Evolutionary conservation across 2,113 vertebrate species (phyloP), one percentile per base, ranked within the genome.

Genomic region (Phylloscopus trochiloides): DNA sequence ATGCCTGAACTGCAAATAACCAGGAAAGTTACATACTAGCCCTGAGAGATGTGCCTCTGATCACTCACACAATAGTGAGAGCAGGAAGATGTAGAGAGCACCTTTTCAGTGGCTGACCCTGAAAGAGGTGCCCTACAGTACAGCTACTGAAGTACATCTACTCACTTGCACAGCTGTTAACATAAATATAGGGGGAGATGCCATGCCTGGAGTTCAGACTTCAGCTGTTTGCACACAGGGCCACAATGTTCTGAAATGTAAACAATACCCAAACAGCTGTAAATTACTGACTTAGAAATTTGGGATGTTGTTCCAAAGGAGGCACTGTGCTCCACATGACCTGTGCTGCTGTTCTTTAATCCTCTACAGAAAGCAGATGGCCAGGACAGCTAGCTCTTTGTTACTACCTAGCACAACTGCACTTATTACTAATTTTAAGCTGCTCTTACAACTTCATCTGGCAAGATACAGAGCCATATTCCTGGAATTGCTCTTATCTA

Each of bases 41-140:
- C 26, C 17, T 1, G 2, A 61, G 29, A 75, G 20, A 42, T 17
- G 29, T 0, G 1, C 25, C 48, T 77, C 40, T 3, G 2, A 43
- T 68, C n/a, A 32, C 17, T 57, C 52, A 75, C 57, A 32, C 0
- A 1, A 61, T 10, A 45, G 21, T 1, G 7, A n/a, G 9, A 61
- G 73, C n/a, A 54, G 17, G 15, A 55, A 43, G 36, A 51, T 19
- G 36, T 4, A 22, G 62, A 78, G 7, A 59, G 36, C 48, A 75
- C 14, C 22, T 79, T 81, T 72, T 19, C 70, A 91, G 29, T 29
- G 21, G 16, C 40, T 75, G 66, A 54, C 21, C 18, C 82, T 40
- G 24, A 50, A 57, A 61, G 47, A 75, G 32, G 31, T 47, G 18
- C 43, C 61, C 34, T 40, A 14, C 5, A 62, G 50, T 32, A 47